Evolutionary conservation across 2,113 vertebrate species (phyloP), one percentile per base, ranked within the genome.

Genomic region (Nothocercus julius): DNA sequence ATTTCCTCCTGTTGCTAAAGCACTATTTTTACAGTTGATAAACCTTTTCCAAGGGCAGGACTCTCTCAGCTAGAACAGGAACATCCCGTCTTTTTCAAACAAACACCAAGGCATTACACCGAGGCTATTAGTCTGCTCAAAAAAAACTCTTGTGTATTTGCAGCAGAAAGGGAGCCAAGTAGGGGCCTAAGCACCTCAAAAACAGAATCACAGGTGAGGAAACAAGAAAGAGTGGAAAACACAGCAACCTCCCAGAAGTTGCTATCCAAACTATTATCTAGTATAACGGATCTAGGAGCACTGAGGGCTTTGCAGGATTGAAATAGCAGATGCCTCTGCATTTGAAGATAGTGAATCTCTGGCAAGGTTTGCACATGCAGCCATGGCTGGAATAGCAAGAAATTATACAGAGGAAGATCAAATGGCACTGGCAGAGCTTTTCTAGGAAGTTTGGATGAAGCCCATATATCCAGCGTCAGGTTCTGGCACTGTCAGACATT

Each of bases 41-140:
- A 93, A 68, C 10, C 53, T 30, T n/a, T 85, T 84, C 42, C 68
- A 91, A 88, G n/a, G 90, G 22, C 42, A 75, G n/a, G 5, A 87
- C 22, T 27, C 34, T 64, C 28, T 32, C 62, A 85, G 44, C 44
- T 70, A 34, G 53, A 51, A 85, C 5, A 82, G 34, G 30, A 92
- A 58, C 4, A 12, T 59, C 56, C 30, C 53, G 24, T 22, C 30
- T 75, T 28, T 68, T 49, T 76, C n/a, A 91, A 79, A 21, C 34
- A 53, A 51, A 79, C n/a, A 4, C 34, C 69, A 2, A 14, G 0
- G 36, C 28, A 51, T 69, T 69, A 68, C 5, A 21, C 25, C 40
- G 12, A 90, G 13, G 22, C 28, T 63, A 56, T 42, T 27, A 30
- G 0, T 0, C n/a, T 85, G 58, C 15, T 90, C 30, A 62, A 51